Evolutionary conservation across 1,140 invertebrate species (phyloP).

Genomic region (Aphaenogaster rudis): DNA sequence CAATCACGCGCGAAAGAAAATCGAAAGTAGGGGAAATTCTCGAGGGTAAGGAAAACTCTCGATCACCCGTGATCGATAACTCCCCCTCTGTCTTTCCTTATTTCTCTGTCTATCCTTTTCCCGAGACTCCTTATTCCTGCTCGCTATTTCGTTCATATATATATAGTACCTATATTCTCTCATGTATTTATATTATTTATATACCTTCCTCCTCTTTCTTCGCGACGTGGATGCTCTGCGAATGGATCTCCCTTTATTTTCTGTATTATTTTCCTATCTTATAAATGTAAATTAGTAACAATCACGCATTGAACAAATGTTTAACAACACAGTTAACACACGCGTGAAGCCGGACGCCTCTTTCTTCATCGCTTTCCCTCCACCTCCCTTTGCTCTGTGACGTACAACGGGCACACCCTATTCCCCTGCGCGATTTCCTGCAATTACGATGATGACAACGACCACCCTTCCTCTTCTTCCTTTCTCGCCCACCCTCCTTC

Average conservation of each 20-base stretch:
- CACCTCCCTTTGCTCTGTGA: not conserved
- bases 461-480: constrained; percentile 14
- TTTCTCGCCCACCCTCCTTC: not conserved
- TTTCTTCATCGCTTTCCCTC: not conserved
- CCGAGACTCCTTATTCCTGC: not conserved
- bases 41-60: constrained; percentile 23
- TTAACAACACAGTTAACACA: constrained; percentile 73
- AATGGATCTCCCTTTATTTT: constrained; percentile 4
- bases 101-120: not conserved
- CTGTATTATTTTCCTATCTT: constrained; percentile 49
- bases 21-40: constrained; percentile 22
- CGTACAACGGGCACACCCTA: constrained; percentile 44
- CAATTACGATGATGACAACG: constrained; percentile 66
- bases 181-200: constrained; percentile 63
- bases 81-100: not conserved
- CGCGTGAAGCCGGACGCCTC: constrained; percentile 19
- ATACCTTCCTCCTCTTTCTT: not conserved
- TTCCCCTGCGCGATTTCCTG: constrained; percentile 33
- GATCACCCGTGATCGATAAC: constrained; percentile 36
- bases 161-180: constrained; percentile 41
- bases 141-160: constrained; percentile 37
- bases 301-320: constrained; percentile 76
- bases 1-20: constrained; percentile 11
- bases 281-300: constrained; percentile 77
- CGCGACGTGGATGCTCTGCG: not conserved